Evolutionary conservation across 2,888 invertebrate species (phyloP).

Genomic region (Ariolimax columbianus): DNA sequence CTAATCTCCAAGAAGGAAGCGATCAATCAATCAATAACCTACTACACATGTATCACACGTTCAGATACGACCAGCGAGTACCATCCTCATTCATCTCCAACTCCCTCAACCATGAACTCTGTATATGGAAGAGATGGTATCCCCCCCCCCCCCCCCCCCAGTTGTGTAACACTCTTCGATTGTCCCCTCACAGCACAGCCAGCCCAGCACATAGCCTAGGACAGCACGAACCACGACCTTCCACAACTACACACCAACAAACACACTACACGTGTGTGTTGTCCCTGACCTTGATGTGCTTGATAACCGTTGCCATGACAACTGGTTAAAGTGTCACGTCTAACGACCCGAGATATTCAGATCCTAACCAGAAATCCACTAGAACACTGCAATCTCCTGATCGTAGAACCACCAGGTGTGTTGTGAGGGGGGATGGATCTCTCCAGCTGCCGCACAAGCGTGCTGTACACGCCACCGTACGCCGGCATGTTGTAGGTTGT

Average conservation of each 20-base stretch:
- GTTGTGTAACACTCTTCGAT: too few species aligned
- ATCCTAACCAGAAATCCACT: constrained; percentile 1
- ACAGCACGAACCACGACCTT: too few species aligned
- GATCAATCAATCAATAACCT: neutral
- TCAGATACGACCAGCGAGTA: too few species aligned
- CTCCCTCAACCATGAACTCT: too few species aligned
- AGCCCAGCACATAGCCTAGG: too few species aligned
- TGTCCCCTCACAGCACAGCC: too few species aligned
- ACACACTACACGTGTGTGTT: neutral
- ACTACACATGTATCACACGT: neutral
- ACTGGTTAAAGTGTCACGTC: neutral
- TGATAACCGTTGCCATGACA: constrained; percentile 37
- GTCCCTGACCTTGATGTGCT: neutral
- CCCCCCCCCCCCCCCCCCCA: too few species aligned
- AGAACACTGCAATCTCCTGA: neutral
- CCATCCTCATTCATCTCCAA: too few species aligned
- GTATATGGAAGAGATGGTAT: too few species aligned
- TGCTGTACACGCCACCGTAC: neutral
- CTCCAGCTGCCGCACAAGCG: neutral
- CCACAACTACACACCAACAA: neutral
- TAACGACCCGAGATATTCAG: neutral
- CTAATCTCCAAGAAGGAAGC: neutral
- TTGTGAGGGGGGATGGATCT: neutral
- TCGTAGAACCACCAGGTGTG: neutral
- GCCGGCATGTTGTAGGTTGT: neutral